Evolutionary conservation across 2,888 invertebrate species (phyloP), one percentile per base, ranked within the genome.

Genomic region (Patella ulyssiponensis): DNA sequence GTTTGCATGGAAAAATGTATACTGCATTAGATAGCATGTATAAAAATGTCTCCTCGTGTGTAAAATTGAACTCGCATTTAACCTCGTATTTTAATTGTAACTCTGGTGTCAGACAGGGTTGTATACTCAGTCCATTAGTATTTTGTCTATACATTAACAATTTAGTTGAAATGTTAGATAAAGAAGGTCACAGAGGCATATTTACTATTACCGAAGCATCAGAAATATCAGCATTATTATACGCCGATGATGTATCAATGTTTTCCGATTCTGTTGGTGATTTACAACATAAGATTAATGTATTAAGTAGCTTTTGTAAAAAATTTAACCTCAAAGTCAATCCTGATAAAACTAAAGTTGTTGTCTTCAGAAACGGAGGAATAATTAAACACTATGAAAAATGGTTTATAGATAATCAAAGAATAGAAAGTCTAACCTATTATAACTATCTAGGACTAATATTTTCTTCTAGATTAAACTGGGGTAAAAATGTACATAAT

Each of bases 1-100:
- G 78, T 27, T 20, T 80, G 1, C 20, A 76, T 27, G 80, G 75
- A 52, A 77, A 76, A 23, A 77, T 80, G 33, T 71, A 78, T 12
- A 69, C 77, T 64, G 74, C 78, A 33, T 54, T 77, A 44, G 58
- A 64, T 27, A 15, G 33, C 12, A 33, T 71, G 33, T 71, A 71
- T 33, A 51, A n/a, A 33, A n/a, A n/a, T n/a, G n/a, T n/a, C n/a
- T n/a, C n/a, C n/a, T n/a, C n/a, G n/a, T n/a, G n/a, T n/a, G n/a
- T 33, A 33, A 33, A 33, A 33, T 33, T 33, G 33, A 33, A 33
- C 33, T 33, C 33, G 33, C 3, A 33, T 33, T 33, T 58, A 15
- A 58, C 58, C 7, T 5, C 17, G n/a, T 58, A 58, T 58, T 58
- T 58, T 7, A 58, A 17, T 17, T 58, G 58, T 17, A 58, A 58